phyloP scores from a whole-genome alignment of 2,888 invertebrate species.

The Argyra leucocephala region DNA sequence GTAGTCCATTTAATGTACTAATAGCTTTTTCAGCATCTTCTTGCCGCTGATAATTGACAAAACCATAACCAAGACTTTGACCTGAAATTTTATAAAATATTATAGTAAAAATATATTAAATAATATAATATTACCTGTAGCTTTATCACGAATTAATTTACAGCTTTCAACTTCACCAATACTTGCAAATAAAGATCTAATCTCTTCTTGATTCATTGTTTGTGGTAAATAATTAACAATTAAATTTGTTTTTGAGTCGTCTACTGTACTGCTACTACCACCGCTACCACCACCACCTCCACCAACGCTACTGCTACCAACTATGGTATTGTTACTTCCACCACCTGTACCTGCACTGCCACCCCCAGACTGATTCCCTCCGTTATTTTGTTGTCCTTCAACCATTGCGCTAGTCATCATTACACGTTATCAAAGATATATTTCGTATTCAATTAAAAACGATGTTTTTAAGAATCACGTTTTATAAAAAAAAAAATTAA shows the following conservation, averaged over 20 bases:
- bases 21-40: constrained; percentile 99
- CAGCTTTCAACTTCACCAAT: constrained; percentile 96
- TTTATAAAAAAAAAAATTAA: constrained; percentile 10
- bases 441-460: constrained; percentile 33
- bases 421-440: constrained; percentile 13
- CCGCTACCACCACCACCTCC: not conserved
- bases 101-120: constrained; percentile 11
- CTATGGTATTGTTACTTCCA: constrained; percentile 44
- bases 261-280: constrained; percentile 51
- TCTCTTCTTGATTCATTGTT: constrained; percentile 89
- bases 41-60: constrained; percentile 96
- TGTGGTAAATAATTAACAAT: constrained; percentile 94
- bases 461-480: constrained; percentile 14
- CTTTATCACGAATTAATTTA: constrained; percentile 93
- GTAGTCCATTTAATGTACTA: constrained; percentile 91
- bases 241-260: constrained; percentile 89
- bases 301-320: constrained; percentile 20
- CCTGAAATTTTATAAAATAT: constrained; percentile 45
- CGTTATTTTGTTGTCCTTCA: constrained; percentile 68
- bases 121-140: constrained; percentile 56
- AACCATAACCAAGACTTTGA: constrained; percentile 98
- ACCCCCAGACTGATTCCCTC: constrained; percentile 53
- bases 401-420: constrained; percentile 37
- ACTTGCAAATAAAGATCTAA: constrained; percentile 84
- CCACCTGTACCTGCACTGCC: not conserved